Percentiles rank a stretch among this genome's conserved stretches.
phyloP scores from a whole-genome alignment of 2,113 vertebrate species.

The Apodemus sylvaticus region DNA sequence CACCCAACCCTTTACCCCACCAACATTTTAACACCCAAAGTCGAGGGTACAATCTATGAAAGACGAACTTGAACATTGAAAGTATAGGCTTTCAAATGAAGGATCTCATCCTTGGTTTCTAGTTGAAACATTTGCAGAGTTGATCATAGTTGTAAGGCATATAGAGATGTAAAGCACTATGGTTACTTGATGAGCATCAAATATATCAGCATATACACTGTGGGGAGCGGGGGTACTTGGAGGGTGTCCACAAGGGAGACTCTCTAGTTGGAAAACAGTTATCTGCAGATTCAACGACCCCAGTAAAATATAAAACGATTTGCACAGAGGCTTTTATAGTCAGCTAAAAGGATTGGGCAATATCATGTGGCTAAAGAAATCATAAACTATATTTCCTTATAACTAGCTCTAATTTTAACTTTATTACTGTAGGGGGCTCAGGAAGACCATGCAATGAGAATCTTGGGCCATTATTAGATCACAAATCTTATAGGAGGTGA shows the following conservation, averaged over 20 bases:
- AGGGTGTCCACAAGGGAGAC: neutral
- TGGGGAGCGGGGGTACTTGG: rapidly evolving
- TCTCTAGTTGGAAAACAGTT: neutral
- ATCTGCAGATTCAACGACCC: neutral
- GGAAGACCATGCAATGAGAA: neutral
- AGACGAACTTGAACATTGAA: too few relatives aligned
- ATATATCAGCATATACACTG: neutral
- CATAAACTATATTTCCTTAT: neutral
- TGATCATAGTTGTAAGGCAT: neutral
- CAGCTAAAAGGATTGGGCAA: neutral
- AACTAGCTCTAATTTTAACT: slow-evolving; percentile 8
- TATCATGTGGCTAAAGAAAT: neutral
- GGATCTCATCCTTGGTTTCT: neutral
- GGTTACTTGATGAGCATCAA: neutral
- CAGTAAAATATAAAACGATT: neutral
- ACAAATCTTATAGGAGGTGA: neutral
- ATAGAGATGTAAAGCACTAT: neutral
- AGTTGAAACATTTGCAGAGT: neutral
- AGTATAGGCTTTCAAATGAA: neutral
- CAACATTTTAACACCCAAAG: neutral
- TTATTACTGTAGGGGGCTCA: neutral
- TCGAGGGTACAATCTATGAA: neutral
- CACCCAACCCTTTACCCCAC: neutral
- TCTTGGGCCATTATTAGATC: rapidly evolving
- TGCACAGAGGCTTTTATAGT: neutral